Conservation (phyloP, 2,113 vertebrate species). For the Castor canadensis region DNA sequence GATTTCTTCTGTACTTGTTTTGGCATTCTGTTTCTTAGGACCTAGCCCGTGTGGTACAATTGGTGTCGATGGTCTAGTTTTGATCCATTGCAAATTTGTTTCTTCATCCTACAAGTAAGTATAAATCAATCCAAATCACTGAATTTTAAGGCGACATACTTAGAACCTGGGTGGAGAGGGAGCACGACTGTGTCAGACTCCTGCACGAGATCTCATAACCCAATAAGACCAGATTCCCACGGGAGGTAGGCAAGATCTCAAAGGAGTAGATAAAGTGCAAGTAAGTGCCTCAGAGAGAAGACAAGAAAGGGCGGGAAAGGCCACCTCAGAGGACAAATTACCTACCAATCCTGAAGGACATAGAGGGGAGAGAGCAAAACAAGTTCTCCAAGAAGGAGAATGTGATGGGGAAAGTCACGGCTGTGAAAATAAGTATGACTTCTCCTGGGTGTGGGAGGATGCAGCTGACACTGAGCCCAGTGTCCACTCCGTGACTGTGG, state of each 20-base stretch:
- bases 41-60: neutral
- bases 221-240: too few relatives aligned
- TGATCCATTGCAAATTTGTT: too few relatives aligned
- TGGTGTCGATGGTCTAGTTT: neutral
- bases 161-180: neutral
- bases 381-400: fast-evolving
- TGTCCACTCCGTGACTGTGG: neutral
- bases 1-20: fast-evolving
- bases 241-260: neutral
- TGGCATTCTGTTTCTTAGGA: neutral
- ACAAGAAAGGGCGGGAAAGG: neutral
- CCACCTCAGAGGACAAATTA: neutral
- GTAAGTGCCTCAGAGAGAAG: neutral
- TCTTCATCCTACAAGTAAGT: too few relatives aligned
- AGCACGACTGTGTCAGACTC: neutral
- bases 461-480: fast-evolving
- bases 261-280: fast-evolving
- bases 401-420: neutral
- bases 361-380: neutral
- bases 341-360: neutral
- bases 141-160: neutral
- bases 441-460: neutral
- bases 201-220: neutral
- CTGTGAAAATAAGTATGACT: fast-evolving
- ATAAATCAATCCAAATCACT: neutral